These are phyloP conservation scores for Anolis sagrei DNA, from an alignment of 2,113 vertebrate genomes.

Conservation along the genomic window DNA sequence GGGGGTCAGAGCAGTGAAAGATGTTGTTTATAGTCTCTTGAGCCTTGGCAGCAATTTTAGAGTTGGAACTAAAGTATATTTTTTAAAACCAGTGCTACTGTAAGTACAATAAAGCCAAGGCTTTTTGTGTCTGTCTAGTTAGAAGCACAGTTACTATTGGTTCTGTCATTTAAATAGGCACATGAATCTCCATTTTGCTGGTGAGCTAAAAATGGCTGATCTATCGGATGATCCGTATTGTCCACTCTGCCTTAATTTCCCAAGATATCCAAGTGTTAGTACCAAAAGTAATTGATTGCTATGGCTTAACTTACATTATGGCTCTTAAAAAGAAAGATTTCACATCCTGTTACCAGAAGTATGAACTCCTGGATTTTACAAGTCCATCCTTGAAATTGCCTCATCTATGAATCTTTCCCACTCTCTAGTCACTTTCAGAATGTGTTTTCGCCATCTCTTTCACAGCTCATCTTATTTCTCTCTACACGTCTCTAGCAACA, in stretches of 20 bases:
- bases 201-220: conserved; percentile 29
- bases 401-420: neutral
- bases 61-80: conserved; percentile 81
- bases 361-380: neutral
- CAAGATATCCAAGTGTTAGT: conserved; percentile 51
- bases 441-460: neutral
- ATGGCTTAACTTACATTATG: conserved; percentile 23
- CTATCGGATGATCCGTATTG: conserved; percentile 31
- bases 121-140: conserved; percentile 71
- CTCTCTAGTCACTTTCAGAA: neutral
- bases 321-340: conserved; percentile 15
- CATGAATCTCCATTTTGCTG: conserved; percentile 42
- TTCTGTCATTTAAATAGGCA: conserved; percentile 28
- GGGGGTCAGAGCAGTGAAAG: conserved; percentile 88
- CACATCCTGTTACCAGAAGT: neutral
- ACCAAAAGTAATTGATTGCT: conserved; percentile 22
- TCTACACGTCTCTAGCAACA: neutral
- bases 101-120: conserved; percentile 73
- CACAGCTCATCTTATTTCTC: neutral
- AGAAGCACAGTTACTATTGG: conserved; percentile 42
- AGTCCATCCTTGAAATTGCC: neutral
- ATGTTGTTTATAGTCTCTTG: conserved; percentile 86
- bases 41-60: conserved; percentile 81
- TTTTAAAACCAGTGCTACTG: conserved; percentile 70
- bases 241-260: conserved; percentile 45